Percentiles rank a stretch among this genome's conserved stretches.
Conservation (phyloP, 2,888 invertebrate genomes). For the Eretmocerus hayati region DNA sequence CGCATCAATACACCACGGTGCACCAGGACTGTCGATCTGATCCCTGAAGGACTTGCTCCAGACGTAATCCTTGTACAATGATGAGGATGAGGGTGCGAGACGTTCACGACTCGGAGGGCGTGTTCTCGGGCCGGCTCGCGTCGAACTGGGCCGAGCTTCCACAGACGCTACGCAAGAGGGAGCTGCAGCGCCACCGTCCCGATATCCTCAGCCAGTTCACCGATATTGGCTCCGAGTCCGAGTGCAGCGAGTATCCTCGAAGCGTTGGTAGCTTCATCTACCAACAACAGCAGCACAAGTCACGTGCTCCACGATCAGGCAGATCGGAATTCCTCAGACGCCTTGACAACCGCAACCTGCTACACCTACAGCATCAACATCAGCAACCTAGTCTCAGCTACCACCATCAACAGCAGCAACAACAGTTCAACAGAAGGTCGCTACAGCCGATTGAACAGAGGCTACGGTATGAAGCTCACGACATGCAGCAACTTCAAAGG, state of each 20-base stretch:
- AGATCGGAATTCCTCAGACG: conserved; percentile 39
- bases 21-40: too few species aligned
- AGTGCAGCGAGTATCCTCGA: conserved; percentile 37
- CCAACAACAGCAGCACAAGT: conserved; percentile 23
- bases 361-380: conserved; percentile 22
- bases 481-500: conserved; percentile 14
- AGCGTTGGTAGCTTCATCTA: conserved; percentile 24
- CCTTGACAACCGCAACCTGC: conserved; percentile 31
- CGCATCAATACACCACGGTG: too few species aligned
- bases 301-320: conserved; percentile 35
- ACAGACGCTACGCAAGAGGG: conserved; percentile 41
- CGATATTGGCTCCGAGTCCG: conserved; percentile 41
- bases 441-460: conserved; percentile 31
- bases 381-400: conserved; percentile 13
- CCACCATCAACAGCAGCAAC: conserved; percentile 17
- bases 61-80: too few species aligned
- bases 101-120: conserved; percentile 41
- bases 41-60: too few species aligned
- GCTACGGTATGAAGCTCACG: conserved; percentile 35
- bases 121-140: conserved; percentile 38
- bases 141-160: conserved; percentile 46
- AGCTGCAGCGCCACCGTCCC: conserved; percentile 42
- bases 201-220: conserved; percentile 43
- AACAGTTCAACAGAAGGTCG: conserved; percentile 10
- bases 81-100: conserved; percentile 28